Evolutionary conservation across 2,797 vertebrate species (phyloP).

Genomic region (Falco novaeseelandiae): DNA sequence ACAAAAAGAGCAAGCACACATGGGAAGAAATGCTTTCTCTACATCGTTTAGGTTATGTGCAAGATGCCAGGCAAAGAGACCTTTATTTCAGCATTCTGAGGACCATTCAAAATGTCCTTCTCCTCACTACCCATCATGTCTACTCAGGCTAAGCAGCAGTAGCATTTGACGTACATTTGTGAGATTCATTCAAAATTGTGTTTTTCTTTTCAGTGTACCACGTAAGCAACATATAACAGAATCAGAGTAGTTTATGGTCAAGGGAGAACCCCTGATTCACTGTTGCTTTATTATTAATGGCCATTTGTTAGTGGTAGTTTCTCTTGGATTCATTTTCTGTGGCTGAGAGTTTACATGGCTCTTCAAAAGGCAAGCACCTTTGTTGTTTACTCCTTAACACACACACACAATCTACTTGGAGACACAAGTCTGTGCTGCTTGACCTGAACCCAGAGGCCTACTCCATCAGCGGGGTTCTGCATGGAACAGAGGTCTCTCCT

Average conservation of each 20-base stretch:
- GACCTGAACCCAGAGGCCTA: background rate
- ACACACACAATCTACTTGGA: background rate
- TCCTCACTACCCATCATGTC: background rate
- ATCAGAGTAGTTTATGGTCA: background rate
- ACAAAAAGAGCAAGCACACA: background rate
- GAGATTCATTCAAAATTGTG: background rate
- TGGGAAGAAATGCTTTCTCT: background rate
- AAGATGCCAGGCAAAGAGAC: background rate
- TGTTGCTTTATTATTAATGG: background rate
- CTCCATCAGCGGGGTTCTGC: background rate
- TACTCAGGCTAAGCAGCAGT: background rate
- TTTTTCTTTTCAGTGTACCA: background rate
- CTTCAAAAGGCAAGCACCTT: background rate
- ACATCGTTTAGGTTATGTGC: background rate
- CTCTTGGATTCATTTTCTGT: background rate
- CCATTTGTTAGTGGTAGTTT: fast-evolving
- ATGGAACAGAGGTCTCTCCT: background rate
- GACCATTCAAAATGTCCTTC: background rate
- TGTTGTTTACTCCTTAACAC: background rate
- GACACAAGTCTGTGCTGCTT: background rate
- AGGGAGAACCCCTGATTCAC: background rate
- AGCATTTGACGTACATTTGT: background rate
- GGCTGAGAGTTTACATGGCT: background rate
- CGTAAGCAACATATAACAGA: background rate
- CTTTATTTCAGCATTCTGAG: background rate